Evolutionary conservation across 2,113 vertebrate species (phyloP).

Genomic region (Sarotherodon lohbergeri): DNA sequence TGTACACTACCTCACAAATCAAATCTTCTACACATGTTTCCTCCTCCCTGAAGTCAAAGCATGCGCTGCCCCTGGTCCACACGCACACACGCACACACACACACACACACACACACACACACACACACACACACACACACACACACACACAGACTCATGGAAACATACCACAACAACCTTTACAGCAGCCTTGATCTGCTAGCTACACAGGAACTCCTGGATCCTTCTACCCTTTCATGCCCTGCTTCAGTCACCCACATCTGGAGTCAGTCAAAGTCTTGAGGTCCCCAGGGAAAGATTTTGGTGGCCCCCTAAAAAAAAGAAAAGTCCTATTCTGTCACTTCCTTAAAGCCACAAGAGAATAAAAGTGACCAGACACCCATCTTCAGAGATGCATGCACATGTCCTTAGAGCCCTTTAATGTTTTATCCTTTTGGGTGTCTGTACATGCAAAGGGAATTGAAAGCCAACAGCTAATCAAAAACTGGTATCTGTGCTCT

Average conservation of each 20-base stretch:
- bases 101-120: background rate
- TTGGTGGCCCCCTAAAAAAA: slow-evolving; percentile 2
- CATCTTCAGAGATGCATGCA: background rate
- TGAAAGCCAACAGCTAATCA: background rate
- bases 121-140: background rate
- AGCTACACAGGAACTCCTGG: slow-evolving; percentile 14
- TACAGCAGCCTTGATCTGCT: slow-evolving; percentile 46
- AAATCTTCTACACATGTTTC: slow-evolving; percentile 66
- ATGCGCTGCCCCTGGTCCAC: background rate
- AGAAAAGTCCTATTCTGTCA: slow-evolving; percentile 18
- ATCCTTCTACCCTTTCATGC: slow-evolving; percentile 23
- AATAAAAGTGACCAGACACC: slow-evolving; percentile 26
- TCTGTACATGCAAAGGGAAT: background rate
- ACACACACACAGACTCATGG: background rate
- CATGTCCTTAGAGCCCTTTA: background rate
- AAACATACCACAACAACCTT: slow-evolving; percentile 31
- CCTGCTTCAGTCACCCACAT: slow-evolving; percentile 43
- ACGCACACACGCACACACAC: background rate
- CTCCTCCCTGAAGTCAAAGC: slow-evolving; percentile 32
- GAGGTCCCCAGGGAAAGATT: slow-evolving; percentile 20
- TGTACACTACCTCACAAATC: slow-evolving; percentile 72
- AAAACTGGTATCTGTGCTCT: background rate
- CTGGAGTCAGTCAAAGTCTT: slow-evolving; percentile 40
- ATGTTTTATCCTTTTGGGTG: background rate
- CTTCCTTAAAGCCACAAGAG: slow-evolving; percentile 17